Evolutionary conservation across 2,888 invertebrate genomes (phyloP).

Genomic region (Congeria kusceri): DNA sequence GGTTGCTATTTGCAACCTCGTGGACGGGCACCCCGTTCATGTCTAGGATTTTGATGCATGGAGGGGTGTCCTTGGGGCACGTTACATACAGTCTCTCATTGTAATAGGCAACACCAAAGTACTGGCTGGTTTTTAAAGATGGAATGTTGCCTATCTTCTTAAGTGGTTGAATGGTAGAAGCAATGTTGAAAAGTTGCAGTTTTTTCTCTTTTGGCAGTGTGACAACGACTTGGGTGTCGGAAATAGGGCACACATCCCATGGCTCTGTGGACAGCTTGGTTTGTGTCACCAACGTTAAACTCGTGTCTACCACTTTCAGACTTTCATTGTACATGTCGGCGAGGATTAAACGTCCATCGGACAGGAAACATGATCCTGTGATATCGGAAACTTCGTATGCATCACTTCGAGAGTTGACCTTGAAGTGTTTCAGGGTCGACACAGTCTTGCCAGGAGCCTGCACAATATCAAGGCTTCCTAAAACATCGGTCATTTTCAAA

Average conservation of each 20-base stretch:
- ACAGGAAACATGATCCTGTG: slow-evolving; percentile 46
- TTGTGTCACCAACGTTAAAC: slow-evolving; percentile 51
- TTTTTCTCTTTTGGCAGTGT: slow-evolving; percentile 55
- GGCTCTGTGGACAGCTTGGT: slow-evolving; percentile 58
- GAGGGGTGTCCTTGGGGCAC: slow-evolving; percentile 59
- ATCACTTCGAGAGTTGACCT: slow-evolving; percentile 55
- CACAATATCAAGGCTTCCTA: slow-evolving; percentile 45
- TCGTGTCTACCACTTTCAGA: slow-evolving; percentile 48
- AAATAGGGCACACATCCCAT: slow-evolving; percentile 54
- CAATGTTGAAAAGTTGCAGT: slow-evolving; percentile 57
- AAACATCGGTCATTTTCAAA: slow-evolving; percentile 19
- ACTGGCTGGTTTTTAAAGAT: slow-evolving; percentile 44
- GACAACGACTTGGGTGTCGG: slow-evolving; percentile 44
- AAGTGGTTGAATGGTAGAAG: slow-evolving; percentile 39
- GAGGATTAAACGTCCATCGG: slow-evolving; percentile 51
- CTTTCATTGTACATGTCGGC: slow-evolving; percentile 59
- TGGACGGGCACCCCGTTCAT: slow-evolving; percentile 53
- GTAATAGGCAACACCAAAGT: slow-evolving; percentile 51
- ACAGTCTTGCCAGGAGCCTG: slow-evolving; percentile 35
- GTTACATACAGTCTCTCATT: slow-evolving; percentile 50
- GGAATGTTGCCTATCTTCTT: slow-evolving; percentile 48
- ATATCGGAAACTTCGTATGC: slow-evolving; percentile 49
- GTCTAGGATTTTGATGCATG: slow-evolving; percentile 53
- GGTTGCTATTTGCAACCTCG: slow-evolving; percentile 27
- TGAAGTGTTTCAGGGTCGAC: slow-evolving; percentile 33